A percentile compares a stretch with the other conserved stretches of the same genome.
phyloP scores from a whole-genome alignment of 2,797 vertebrate species.

The Carapus acus region DNA sequence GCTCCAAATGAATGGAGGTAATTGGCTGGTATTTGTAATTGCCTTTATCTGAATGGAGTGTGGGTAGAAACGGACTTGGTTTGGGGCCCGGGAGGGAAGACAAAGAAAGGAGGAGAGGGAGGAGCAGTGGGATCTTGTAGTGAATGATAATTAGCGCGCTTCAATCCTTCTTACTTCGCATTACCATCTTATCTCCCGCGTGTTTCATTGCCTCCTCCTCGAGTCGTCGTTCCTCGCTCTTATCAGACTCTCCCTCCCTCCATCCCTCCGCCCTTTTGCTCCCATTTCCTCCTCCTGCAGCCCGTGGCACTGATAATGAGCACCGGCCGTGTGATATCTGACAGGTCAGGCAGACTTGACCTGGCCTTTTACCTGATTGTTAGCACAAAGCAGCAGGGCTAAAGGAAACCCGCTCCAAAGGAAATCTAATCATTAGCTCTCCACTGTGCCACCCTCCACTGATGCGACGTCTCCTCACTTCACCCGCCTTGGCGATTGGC shows the following conservation, averaged over 20 bases:
- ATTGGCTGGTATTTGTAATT: constrained; percentile 55
- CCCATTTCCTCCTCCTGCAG: constrained; percentile 22
- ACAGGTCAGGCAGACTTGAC: constrained; percentile 39
- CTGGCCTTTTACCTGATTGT: constrained; percentile 60
- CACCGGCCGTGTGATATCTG: constrained; percentile 33
- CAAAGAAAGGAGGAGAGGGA: constrained; percentile 28
- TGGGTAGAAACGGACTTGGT: constrained; percentile 30
- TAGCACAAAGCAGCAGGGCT: constrained; percentile 37
- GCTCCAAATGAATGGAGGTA: constrained; percentile 53
- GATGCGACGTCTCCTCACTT: constrained; percentile 24
- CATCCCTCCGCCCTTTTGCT: constrained; percentile 20
- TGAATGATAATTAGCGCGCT: constrained; percentile 65
- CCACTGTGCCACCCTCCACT: constrained; percentile 40
- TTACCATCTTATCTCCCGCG: constrained; percentile 55
- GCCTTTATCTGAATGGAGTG: constrained; percentile 43
- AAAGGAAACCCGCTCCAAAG: constrained; percentile 47
- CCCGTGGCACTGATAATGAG: constrained; percentile 33
- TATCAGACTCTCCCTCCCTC: constrained; percentile 37
- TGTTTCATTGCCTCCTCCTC: constrained; percentile 46
- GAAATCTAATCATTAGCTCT: constrained; percentile 55
- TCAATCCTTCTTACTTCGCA: constrained; percentile 53
- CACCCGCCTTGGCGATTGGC: constrained; percentile 33
- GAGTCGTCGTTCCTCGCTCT: constrained; percentile 41
- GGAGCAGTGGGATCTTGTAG: constrained; percentile 37
- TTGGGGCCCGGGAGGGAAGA: constrained; percentile 28